Conservation (phyloP, 2,888 invertebrate species). For the Lycocerus yunnanus region DNA sequence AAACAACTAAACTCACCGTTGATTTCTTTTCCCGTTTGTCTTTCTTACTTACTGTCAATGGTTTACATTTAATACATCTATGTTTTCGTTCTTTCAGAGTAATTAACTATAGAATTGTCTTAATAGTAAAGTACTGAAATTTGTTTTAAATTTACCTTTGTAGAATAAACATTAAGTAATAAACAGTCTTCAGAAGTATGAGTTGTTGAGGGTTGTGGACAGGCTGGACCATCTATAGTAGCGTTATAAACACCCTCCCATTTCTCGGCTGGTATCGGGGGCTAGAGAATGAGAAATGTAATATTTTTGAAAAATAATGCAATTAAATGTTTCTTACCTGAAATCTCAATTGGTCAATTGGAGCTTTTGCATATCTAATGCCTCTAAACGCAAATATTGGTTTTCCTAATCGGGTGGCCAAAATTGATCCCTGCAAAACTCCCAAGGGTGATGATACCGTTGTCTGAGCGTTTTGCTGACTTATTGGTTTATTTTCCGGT, state of each 20-base stretch:
- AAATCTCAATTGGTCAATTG: constrained; percentile 51
- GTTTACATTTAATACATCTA: constrained; percentile 19
- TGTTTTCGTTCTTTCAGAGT: neutral
- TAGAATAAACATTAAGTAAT: constrained; percentile 65
- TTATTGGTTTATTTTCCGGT: constrained; percentile 34
- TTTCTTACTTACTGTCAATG: neutral
- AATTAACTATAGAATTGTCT: neutral
- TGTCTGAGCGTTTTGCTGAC: constrained; percentile 34
- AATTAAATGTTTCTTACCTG: constrained; percentile 41
- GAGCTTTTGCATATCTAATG: constrained; percentile 42
- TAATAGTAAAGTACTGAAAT: neutral
- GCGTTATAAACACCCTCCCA: constrained; percentile 50
- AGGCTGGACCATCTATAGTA: constrained; percentile 49
- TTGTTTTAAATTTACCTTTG: constrained; percentile 45
- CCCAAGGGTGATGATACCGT: constrained; percentile 38
- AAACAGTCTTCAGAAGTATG: constrained; percentile 67
- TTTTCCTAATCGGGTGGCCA: constrained; percentile 38
- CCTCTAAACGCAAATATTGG: constrained; percentile 41
- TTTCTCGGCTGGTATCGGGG: constrained; percentile 49
- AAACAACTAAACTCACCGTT: neutral
- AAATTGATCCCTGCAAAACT: constrained; percentile 38
- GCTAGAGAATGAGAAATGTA: constrained; percentile 35
- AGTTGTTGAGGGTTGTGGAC: constrained; percentile 48
- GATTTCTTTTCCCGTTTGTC: neutral
- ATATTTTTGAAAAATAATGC: neutral